Evolutionary conservation across 1,140 invertebrate genomes (phyloP).

Genomic region (Drosophila kanapiae): DNA sequence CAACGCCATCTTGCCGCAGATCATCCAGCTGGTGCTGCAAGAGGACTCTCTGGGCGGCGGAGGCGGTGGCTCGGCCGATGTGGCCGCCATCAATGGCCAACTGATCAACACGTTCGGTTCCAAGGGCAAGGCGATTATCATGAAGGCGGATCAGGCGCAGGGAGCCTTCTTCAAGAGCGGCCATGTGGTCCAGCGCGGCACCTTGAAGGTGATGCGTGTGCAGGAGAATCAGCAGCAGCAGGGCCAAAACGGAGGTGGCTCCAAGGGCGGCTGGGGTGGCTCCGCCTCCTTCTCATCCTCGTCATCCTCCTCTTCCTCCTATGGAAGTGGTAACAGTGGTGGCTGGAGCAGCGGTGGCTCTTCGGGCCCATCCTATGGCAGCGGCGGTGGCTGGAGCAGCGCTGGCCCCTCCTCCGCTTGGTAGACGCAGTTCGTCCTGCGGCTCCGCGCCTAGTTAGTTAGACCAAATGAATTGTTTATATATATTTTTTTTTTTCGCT

Average conservation of each 20-base stretch:
- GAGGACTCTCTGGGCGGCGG: slow-evolving; percentile 61
- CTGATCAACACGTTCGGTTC: slow-evolving; percentile 63
- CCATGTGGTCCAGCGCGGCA: slow-evolving; percentile 75
- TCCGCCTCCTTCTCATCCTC: background rate
- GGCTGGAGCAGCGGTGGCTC: slow-evolving; percentile 22
- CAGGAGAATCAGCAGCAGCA: slow-evolving; percentile 45
- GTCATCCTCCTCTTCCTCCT: slow-evolving; percentile 1
- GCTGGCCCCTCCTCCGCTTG: slow-evolving; percentile 50
- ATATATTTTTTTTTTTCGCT: slow-evolving; percentile 42
- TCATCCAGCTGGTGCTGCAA: slow-evolving; percentile 72
- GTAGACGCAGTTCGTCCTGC: slow-evolving; percentile 31
- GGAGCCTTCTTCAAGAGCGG: slow-evolving; percentile 73
- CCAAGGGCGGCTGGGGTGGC: slow-evolving; percentile 25
- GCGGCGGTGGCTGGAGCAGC: slow-evolving; percentile 42
- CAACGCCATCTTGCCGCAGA: slow-evolving; percentile 73
- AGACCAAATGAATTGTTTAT: slow-evolving; percentile 74
- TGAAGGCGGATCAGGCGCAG: slow-evolving; percentile 65
- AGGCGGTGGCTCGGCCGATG: slow-evolving; percentile 46
- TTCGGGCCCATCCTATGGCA: background rate
- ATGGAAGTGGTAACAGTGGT: slow-evolving; percentile 25
- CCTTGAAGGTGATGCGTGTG: slow-evolving; percentile 70
- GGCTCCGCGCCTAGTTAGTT: slow-evolving; percentile 51
- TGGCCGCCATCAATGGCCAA: slow-evolving; percentile 68
- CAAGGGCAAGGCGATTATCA: slow-evolving; percentile 67
- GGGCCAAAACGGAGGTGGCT: slow-evolving; percentile 11